Evolutionary conservation across 64 coral and sea anemone species (phyloP).

Genomic region (Cladopsammia gracilis): DNA sequence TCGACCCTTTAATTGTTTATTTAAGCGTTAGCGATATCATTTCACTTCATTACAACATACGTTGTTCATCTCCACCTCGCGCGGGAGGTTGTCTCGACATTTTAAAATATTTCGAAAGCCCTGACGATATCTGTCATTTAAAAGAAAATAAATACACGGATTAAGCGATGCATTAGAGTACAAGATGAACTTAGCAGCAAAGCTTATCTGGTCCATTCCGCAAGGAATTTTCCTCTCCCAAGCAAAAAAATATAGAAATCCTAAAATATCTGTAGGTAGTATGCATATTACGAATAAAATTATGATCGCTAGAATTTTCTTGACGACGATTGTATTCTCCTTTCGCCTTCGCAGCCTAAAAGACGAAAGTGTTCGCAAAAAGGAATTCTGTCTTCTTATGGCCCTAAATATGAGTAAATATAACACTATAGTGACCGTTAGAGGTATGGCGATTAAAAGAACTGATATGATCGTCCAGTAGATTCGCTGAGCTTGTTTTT

Average conservation of each 20-base stretch:
- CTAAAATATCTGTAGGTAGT: constrained; percentile 9
- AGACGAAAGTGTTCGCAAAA: not conserved
- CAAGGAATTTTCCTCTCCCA: constrained; percentile 28
- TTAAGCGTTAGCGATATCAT: not conserved
- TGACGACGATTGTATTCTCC: not conserved
- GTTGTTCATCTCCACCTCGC: not conserved
- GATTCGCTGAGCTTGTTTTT: not conserved
- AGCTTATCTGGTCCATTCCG: constrained; percentile 1
- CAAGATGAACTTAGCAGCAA: constrained; percentile 41
- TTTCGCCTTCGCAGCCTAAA: constrained; percentile 1
- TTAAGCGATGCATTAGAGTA: constrained; percentile 59
- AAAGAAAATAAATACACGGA: constrained; percentile 49
- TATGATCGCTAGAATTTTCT: constrained; percentile 9
- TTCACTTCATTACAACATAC: not conserved
- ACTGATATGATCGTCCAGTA: constrained; percentile 14
- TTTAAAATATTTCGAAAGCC: constrained; percentile 14
- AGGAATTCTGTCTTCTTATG: not conserved
- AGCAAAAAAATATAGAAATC: constrained; percentile 10
- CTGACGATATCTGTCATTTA: constrained; percentile 29
- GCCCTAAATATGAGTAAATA: constrained; percentile 63
- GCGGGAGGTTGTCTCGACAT: not conserved
- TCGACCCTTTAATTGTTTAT: no score
- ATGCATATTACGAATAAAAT: constrained; percentile 29
- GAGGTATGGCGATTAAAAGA: constrained; percentile 47
- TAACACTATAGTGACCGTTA: constrained; percentile 20